Base-by-base conservation (phyloP, 1,140 invertebrate species). In the Xylocopa sonorina region DNA sequence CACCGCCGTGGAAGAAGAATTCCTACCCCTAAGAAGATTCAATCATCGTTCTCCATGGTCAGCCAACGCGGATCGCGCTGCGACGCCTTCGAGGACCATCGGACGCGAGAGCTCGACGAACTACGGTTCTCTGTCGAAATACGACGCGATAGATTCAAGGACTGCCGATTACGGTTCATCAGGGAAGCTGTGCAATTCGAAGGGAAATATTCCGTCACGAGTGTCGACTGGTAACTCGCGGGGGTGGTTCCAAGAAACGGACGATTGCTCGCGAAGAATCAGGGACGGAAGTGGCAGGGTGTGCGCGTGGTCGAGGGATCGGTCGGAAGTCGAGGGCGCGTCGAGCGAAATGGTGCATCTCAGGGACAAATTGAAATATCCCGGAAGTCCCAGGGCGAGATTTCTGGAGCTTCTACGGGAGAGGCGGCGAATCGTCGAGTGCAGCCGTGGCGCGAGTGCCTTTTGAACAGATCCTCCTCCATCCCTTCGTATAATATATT, bases 341-440 rank as follows among this genome's bases (percentile, higher is more conserved):
- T 38, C n/a, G 3, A 57, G 58, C 38, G 68, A 77, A 4, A 38
- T 34, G 7, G 6, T n/a, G 21, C 60, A 38, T 18, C 60, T 9
- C 18, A 85, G 81, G 32, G 76, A 88, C 21, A 88, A 87, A 82
- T 63, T 85, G 57, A 90, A 84, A 63, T 88, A 88, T 76, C 84
- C 87, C 0, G 82, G 83, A 14, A 91, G 88, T 79, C 90, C 89
- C 14, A 87, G 89, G 60, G 86, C 88, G 10, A 89, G 84, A 60
- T 90, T 91, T 58, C 76, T 90, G 29, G 89, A 91, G 64, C 82
- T 90, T 55, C 67, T 91, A 18, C 89, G 78, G n/a, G 89, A 91
- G 58, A 85, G 90, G 43, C 86, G 89, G n/a, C 83, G 86, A 60
- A 90, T 90, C 60, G 87, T 90, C n/a, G 86, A 90, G 78, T 89